phyloP scores from a whole-genome alignment of 2,113 vertebrate species.

The Litocranius walleri region DNA sequence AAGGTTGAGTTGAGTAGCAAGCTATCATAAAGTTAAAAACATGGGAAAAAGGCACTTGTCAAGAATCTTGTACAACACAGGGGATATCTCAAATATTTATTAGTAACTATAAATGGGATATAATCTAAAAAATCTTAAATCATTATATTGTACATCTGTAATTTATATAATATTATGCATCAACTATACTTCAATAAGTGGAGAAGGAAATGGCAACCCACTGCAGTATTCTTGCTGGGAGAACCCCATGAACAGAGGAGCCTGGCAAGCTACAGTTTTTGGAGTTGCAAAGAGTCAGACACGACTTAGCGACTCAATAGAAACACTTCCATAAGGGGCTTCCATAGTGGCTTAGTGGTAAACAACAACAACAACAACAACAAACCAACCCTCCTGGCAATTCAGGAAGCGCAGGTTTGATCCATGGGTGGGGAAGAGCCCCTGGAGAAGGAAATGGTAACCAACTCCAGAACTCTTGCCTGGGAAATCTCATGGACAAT shows the following conservation, averaged over 20 bases:
- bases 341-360: neutral
- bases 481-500: neutral
- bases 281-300: neutral
- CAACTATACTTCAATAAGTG: neutral
- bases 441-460: neutral
- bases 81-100: neutral
- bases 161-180: neutral
- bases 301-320: neutral
- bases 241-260: neutral
- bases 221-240: neutral
- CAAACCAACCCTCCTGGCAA: neutral
- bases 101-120: neutral
- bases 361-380: neutral
- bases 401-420: neutral
- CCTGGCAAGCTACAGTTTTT: neutral
- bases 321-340: no score
- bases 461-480: neutral
- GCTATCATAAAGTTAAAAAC: neutral
- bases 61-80: neutral
- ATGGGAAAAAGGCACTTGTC: neutral
- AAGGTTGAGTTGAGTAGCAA: neutral
- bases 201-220: neutral
- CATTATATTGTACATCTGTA: neutral
- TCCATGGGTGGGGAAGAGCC: neutral
- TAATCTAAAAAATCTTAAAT: neutral